Evolutionary conservation across 92 coral and sea anemone genomes (phyloP), one percentile per base, ranked within the genome.

Genomic region (Zoanthus gigantus): DNA sequence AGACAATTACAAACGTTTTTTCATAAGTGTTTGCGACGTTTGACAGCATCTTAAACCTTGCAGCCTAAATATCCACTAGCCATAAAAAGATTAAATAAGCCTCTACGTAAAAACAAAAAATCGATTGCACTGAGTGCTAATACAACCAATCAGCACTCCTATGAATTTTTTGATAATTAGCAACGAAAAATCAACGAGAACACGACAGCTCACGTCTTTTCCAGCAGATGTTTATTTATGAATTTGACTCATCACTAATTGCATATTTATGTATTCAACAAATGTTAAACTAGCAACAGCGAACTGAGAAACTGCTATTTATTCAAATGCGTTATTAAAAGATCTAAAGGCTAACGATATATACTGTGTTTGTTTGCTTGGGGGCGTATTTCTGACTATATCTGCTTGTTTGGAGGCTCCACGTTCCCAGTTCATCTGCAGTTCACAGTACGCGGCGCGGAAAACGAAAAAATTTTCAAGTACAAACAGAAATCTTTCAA

Each of bases 141-240:
- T 46, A 23, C 46, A 44, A 66, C 75, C 66, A 37, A 11, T 46
- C 42, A 4, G n/a, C 48, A 17, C 47, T 15, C n/a, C 15, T 28
- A 28, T 0, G 23, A 68, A 81, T 30, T 65, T 65, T 28, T 67
- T 31, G 82, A 34, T 23, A 12, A 29, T 63, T 7, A 10, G 66
- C 30, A 42, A 47, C 9, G 30, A 66, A 66, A 66, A 44, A 37
- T 10, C 28, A 7, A 80, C 53, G 65, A 37, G 46, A 66, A 81
- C 85, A 4, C 13, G 45, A 79, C 48, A 79, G 56, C n/a, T 60
- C 45, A 44, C n/a, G 42, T 76, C n/a, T 76, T 50, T 37, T 14
- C 57, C 28, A 46, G 45, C 85, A 65, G 85, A 81, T 81, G 85
- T 67, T 81, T 81, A 66, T 81, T 74, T 15, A 6, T 12, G 47